Evolutionary conservation across 2,888 invertebrate species (phyloP), one percentile per base, ranked within the genome.

Genomic region (Cataglyphis rosenhaueri): DNA sequence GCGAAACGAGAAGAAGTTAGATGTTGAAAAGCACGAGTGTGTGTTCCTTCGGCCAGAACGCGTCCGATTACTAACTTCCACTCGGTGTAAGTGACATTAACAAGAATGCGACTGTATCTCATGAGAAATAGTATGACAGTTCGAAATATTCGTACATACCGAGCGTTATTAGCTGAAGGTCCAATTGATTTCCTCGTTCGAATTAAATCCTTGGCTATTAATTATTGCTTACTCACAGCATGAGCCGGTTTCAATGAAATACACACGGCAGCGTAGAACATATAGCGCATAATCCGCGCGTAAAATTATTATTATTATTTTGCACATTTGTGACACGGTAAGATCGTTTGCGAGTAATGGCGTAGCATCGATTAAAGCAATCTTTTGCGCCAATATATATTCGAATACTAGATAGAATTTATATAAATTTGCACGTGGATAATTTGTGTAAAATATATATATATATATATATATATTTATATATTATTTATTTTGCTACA

Each of bases 1-100:
- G 83, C 82, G 84, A 78, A 88, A 88, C 81, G 88, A 87, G 88
- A 82, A 85, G 84, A 82, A 83, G 76, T 71, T 86, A 78, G 81
- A 74, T 62, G 41, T 81, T 44, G 64, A 83, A 75, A 81, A 79
- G 66, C 64, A 75, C 38, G 61, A 61, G 57, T 57, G 64, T 65
- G 81, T 76, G 68, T 85, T 73, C 59, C 81, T 57, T 82, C 66
- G 62, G 59, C 44, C 78, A 79, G 70, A 59, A 79, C 29, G 66
- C 76, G 32, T 66, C 65, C 65, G 59, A 21, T 21, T 48, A 35
- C 29, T 61, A 18, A 79, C 12, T 78, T 29, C 38, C 68, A 41
- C 35, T 35, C 70, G 44, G 18, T 32, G 68, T 64, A 59, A 78
- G 25, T 79, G 21, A 44, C 59, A 44, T 9, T 68, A 79, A 78